Base-by-base conservation (phyloP, 2,113 vertebrate genomes). In the Mirza zaza region DNA sequence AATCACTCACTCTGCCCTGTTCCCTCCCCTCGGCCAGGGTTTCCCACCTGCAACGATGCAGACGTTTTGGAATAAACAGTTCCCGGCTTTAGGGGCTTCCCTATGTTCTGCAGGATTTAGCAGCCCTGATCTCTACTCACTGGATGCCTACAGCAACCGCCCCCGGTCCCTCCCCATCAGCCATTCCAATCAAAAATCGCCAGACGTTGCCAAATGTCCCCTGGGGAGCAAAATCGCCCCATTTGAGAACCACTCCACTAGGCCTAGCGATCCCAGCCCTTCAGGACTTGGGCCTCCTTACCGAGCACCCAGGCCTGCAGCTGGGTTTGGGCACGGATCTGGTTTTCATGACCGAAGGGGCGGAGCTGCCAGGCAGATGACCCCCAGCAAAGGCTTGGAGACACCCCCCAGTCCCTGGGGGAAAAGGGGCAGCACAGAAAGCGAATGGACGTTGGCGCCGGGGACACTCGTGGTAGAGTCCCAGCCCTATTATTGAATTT, bases 1-100 rank as follows among this genome's bases (percentile, higher is more conserved):
- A 11, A 36, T 34, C 13, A 20, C 9, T 21, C 5, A 1, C 39
- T n/a, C 23, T 17, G 12, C 8, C 68, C 79, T 8, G 12, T 9
- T 7, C 17, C 34, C 67, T 2, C 6, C 36, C 23, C 8, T 0
- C 42, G 5, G 50, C 52, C 75, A 34, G 9, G 29, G 14, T 6
- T 65, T 3, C 20, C 13, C 39, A 18, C 6, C 2, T 2, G 17
- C 48, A 18, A 15, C 11, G 7, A 21, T 6, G 3, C 1, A n/a
- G 59, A 87, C 5, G 1, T 0, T 67, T 39, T 27, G 67, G 18
- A 89, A 63, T 45, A 18, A 32, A 0, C 3, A 23, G 21, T 12
- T 59, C 82, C 68, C 10, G 15, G 23, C 2, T 71, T 68, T 14
- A 11, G 48, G 42, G 15, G 27, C 25, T 55, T 42, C 7, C 21